phyloP scores from a whole-genome alignment of 64 coral and sea anemone genomes.

The Stichodactyla helianthus region DNA sequence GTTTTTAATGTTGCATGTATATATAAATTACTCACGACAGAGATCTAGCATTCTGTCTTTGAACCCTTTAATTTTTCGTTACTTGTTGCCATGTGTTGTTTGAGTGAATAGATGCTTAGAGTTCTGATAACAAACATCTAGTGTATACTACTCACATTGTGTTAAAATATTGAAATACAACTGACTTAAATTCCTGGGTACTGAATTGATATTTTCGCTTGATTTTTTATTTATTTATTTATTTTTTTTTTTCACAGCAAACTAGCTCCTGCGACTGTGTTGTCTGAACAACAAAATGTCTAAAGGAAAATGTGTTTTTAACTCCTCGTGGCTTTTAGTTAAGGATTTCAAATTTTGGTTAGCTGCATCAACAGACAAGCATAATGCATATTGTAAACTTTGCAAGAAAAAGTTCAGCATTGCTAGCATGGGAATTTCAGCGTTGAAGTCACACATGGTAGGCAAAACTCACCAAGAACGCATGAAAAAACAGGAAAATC shows the following conservation, averaged over 20 bases:
- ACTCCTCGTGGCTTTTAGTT: conserved; percentile 31
- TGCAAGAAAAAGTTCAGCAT: conserved; percentile 39
- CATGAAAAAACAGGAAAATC: conserved; percentile 37
- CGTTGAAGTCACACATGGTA: conserved; percentile 38
- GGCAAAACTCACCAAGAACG: conserved; percentile 36
- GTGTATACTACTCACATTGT: too few species aligned
- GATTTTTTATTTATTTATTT: neutral
- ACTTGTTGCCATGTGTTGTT: too few species aligned
- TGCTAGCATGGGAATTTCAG: conserved; percentile 28
- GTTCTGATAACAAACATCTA: too few species aligned
- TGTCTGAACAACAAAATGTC: neutral
- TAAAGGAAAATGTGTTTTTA: conserved; percentile 65
- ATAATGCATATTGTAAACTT: conserved; percentile 58
- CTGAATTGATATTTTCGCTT: conserved; percentile 21
- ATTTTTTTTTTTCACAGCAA: neutral
- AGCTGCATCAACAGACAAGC: neutral
- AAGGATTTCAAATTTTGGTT: conserved; percentile 44
- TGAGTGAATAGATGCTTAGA: too few species aligned
- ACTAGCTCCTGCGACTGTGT: neutral
- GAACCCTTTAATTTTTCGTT: too few species aligned
- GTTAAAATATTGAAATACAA: too few species aligned
- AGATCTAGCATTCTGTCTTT: too few species aligned
- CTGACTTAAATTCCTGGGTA: neutral
- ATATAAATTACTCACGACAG: too few species aligned
- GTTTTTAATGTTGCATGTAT: too few species aligned